Percentiles rank a stretch among this genome's conserved stretches.
phyloP scores from a whole-genome alignment of 2,888 invertebrate species.

The Machimus rusticus region DNA sequence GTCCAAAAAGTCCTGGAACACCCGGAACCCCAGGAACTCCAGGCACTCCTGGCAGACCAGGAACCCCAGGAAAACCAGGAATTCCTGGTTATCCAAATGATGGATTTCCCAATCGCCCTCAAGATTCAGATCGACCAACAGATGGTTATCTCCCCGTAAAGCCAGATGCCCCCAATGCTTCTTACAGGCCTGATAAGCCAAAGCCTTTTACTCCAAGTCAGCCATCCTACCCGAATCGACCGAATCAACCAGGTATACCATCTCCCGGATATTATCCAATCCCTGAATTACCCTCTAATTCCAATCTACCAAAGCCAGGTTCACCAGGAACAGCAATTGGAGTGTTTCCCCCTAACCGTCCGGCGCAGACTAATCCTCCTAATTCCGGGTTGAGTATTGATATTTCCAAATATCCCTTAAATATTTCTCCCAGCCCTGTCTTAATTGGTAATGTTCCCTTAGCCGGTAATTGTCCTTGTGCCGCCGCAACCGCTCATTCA shows the following conservation, averaged over 20 bases:
- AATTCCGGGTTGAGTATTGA: slow-evolving; percentile 54
- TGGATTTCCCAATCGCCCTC: slow-evolving; percentile 51
- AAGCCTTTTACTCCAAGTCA: slow-evolving; percentile 37
- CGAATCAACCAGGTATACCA: slow-evolving; percentile 49
- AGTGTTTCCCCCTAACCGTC: slow-evolving; percentile 65
- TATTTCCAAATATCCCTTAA: slow-evolving; percentile 34
- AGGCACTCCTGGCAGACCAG: slow-evolving; percentile 54
- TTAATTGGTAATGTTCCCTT: slow-evolving; percentile 70
- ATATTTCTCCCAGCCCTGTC: slow-evolving; percentile 65
- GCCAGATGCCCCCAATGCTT: slow-evolving; percentile 27
- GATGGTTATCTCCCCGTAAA: slow-evolving; percentile 57
- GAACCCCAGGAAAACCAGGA: slow-evolving; percentile 52
- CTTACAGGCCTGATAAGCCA: slow-evolving; percentile 48
- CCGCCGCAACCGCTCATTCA: slow-evolving; percentile 66
- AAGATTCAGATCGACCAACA: slow-evolving; percentile 56
- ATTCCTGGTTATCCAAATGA: slow-evolving; percentile 46
- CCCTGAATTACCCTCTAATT: slow-evolving; percentile 52
- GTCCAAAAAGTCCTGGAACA: slow-evolving; percentile 47
- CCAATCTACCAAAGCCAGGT: slow-evolving; percentile 53
- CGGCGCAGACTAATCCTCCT: slow-evolving; percentile 51
- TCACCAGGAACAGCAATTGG: slow-evolving; percentile 56
- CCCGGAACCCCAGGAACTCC: slow-evolving; percentile 56
- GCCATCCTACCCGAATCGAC: slow-evolving; percentile 46
- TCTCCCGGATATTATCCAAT: slow-evolving; percentile 49
- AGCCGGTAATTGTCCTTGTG: slow-evolving; percentile 71